phyloP scores from a whole-genome alignment of 2,113 vertebrate genomes.

The Cervus canadensis region DNA sequence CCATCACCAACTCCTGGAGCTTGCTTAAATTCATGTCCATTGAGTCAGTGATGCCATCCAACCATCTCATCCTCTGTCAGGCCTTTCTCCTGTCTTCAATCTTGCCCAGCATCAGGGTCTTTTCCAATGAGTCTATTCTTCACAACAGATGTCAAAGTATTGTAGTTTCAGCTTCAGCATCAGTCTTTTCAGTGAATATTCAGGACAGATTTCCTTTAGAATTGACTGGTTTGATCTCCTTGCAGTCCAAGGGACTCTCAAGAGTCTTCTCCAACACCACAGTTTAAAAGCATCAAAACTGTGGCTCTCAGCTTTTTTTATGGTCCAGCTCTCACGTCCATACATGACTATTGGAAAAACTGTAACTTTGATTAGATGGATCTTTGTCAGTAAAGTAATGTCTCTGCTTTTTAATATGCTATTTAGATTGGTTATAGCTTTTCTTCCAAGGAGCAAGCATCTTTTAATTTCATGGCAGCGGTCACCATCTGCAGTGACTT shows the following conservation, averaged over 20 bases:
- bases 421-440: neutral
- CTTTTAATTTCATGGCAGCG: neutral
- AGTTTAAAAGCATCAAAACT: neutral
- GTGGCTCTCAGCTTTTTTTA: neutral
- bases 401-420: neutral
- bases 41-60: neutral
- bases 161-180: neutral
- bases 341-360: neutral
- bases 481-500: neutral
- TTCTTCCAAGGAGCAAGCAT: neutral
- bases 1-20: neutral
- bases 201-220: neutral
- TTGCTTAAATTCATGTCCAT: neutral
- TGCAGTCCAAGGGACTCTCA: neutral
- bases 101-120: neutral
- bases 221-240: neutral
- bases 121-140: neutral
- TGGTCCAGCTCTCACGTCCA: neutral
- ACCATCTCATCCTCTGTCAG: neutral
- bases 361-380: neutral
- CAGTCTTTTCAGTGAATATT: neutral
- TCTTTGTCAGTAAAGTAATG: neutral
- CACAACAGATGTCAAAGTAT: neutral
- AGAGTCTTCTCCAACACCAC: neutral
- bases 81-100: neutral